Evolutionary conservation across 2,113 vertebrate species (phyloP), one percentile per base, ranked within the genome.

Genomic region (Prolemur simus): DNA sequence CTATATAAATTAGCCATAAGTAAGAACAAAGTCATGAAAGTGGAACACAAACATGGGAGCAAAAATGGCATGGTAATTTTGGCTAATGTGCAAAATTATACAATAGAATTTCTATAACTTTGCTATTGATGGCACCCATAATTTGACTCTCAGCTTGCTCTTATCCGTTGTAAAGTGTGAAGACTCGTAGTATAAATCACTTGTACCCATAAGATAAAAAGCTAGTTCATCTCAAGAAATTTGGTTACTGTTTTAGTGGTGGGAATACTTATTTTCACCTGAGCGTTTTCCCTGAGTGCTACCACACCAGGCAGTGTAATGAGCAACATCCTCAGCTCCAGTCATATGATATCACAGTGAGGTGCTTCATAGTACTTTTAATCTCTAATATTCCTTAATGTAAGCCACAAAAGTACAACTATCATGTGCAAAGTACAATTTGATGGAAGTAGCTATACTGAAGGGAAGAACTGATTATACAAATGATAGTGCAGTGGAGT

Each of bases 361-460:
- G 32, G 25, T 52, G 25, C 91, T 94, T 86, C 82, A 45, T 49
- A 68, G 69, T 49, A 42, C 66, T 96, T 85, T 93, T 91, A 87
- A 94, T 94, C 94, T 96, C 83, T 32, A 63, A 25, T 39, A 25
- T 56, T 58, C 52, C n/a, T 96, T 96, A 89, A 96, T 95, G 86
- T 93, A 84, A 96, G 95, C 96, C 96, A 91, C 56, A 47, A 45
- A 96, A 89, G 83, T 83, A 49, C 93, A 91, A 80, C 37, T 54
- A 14, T 25, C 60, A 20, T 6, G 29, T 80, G 60, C 54, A 54
- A 92, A 96, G 71, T 84, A 45, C 68, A 88, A 3, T 69, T 95
- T 86, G 63, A 74, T 69, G 49, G 56, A 83, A 71, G 58, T 63
- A 68, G 88, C 76, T 73, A 7, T 34, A n/a, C 39, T 49, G 29